Percentiles rank a stretch among this genome's conserved stretches.
phyloP scores from a whole-genome alignment of 2,113 vertebrate genomes.

The Microcebus jonahi region DNA sequence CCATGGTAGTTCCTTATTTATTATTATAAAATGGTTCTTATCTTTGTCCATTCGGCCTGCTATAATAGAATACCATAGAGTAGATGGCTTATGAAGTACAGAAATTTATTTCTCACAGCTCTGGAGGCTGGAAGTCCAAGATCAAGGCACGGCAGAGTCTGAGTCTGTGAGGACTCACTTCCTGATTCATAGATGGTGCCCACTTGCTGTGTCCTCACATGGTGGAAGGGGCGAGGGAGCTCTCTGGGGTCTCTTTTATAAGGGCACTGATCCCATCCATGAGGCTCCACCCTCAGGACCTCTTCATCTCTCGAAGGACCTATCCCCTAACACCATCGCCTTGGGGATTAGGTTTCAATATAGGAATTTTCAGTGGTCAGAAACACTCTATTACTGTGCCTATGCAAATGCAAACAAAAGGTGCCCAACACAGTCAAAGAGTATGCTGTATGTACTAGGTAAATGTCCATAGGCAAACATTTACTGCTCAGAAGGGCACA shows the following conservation, averaged over 20 bases:
- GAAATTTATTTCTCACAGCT: no score
- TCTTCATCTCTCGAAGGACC: background rate
- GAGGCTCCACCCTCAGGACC: background rate
- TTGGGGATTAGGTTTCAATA: background rate
- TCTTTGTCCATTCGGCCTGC: background rate
- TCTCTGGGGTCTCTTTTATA: no score
- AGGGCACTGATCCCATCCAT: background rate
- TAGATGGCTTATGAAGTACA: no score
- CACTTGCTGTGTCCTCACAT: background rate
- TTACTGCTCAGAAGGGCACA: no score
- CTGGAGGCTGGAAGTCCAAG: no score
- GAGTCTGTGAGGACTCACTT: background rate
- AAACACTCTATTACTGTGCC: background rate
- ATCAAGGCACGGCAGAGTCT: background rate
- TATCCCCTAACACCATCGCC: background rate
- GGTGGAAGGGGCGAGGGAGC: no score
- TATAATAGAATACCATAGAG: background rate
- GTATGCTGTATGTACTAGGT: accelerated
- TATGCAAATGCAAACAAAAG: background rate
- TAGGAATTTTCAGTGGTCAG: background rate
- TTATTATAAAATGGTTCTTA: background rate
- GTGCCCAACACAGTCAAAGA: accelerated
- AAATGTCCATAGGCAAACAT: no score
- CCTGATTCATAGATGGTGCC: background rate
- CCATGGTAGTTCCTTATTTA: background rate